Conservation (phyloP, 1,140 invertebrate species). For the Caenorhabditis remanei region DNA sequence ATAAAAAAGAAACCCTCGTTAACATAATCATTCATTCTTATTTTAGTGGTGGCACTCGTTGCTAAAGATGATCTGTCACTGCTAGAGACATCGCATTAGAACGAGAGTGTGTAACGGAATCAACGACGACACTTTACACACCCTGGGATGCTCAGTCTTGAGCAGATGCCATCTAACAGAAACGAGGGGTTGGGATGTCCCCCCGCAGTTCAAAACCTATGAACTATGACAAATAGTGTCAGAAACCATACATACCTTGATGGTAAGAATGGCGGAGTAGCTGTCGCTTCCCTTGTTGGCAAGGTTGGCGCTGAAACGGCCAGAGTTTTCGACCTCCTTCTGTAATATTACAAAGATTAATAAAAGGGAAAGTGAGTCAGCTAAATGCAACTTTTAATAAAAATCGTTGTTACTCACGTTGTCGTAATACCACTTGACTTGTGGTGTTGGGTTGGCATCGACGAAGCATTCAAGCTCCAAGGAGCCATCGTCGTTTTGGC, state of each 20-base stretch:
- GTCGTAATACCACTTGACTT: conserved; percentile 89
- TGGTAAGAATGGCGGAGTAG: conserved; percentile 90
- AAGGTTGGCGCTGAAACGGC: conserved; percentile 87
- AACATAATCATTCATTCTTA: conserved; percentile 54
- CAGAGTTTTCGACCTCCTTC: conserved; percentile 86
- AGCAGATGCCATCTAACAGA: conserved; percentile 33
- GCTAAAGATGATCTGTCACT: conserved; percentile 30
- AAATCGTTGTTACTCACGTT: conserved; percentile 65
- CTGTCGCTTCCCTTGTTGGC: conserved; percentile 86
- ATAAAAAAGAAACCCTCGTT: not conserved
- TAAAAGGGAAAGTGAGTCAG: not conserved
- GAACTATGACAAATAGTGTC: conserved; percentile 6
- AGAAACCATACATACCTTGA: conserved; percentile 82
- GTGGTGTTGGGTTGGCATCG: conserved; percentile 92
- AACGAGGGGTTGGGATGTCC: not conserved
- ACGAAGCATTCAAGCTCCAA: conserved; percentile 94
- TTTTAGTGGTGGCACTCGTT: conserved; percentile 7
- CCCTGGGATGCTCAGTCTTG: not conserved
- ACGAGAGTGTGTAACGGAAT: conserved; percentile 55
- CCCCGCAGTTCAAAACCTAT: not conserved
- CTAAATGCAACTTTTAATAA: not conserved
- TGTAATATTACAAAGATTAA: conserved; percentile 80
- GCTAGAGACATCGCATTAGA: not conserved
- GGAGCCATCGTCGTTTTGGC: conserved; percentile 88
- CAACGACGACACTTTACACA: conserved; percentile 56